Base-by-base conservation (phyloP, 2,113 vertebrate genomes). In the Pachycephala philippinensis region DNA sequence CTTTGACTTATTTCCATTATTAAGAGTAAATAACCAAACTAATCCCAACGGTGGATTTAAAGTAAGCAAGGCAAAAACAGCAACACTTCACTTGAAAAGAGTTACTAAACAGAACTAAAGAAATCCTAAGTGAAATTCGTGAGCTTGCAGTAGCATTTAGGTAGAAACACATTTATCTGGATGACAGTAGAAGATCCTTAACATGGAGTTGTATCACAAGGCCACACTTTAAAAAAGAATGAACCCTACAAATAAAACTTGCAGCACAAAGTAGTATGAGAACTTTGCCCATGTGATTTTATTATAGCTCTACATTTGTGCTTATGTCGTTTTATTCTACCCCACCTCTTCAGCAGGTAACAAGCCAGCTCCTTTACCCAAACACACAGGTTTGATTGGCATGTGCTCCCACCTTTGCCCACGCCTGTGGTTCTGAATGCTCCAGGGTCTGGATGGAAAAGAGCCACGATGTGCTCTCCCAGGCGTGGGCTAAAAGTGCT, bases 1-100 rank as follows among this genome's bases (percentile, higher is more conserved):
- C 64, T 95, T 84, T 90, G 92, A 95, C 87, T 96, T 91, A 89
- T 93, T 95, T 90, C 90, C 85, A 93, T 89, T 91, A 94, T 70
- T 92, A 44, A 78, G 59, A 90, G 56, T 75, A 95, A 96, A 90
- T 84, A 94, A 91, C 64, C 56, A 92, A 84, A 92, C 72, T 81
- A 94, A 86, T 93, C 95, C 88, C 85, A 56, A 71, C 1, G 37
- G 72, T 84, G 74, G 56, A 65, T 68, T 84, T 86, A 83, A 95
- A 86, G 56, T 81, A 97, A 96, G 82, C 87, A 95, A 84, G 56
- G 33, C 39, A 91, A 95, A 96, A 95, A 53, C 66, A n/a, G 91
- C 49, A 96, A 53, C 49, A 52, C 82, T 88, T 80, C 63, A 63
- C 53, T 91, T 89, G 70, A 80, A 93, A 94, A 80, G 13, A 52